Evolutionary conservation across 2,888 invertebrate species (phyloP).

Genomic region (Notodonta dromedarius): DNA sequence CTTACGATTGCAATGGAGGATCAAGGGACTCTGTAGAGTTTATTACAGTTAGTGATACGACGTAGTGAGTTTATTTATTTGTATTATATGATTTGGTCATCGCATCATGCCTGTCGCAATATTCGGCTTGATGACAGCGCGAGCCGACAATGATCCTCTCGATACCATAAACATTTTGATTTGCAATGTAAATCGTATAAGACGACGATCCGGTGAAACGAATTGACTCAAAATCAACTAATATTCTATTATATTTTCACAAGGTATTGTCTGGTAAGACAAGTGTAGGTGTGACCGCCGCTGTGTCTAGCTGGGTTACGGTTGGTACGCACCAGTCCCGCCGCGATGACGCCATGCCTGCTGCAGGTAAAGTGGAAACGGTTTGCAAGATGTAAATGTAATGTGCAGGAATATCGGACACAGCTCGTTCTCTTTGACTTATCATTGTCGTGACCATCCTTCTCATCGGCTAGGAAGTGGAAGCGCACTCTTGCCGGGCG

Average conservation of each 20-base stretch:
- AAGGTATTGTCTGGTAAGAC: conserved; percentile 84
- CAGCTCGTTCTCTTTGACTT: conserved; percentile 68
- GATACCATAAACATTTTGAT: conserved; percentile 60
- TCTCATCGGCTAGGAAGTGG: conserved; percentile 80
- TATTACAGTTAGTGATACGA: conserved; percentile 66
- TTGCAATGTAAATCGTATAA: conserved; percentile 59
- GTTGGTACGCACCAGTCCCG: conserved; percentile 74
- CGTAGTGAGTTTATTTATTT: conserved; percentile 67
- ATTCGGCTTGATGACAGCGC: conserved; percentile 67
- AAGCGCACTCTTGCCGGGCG: conserved; percentile 62
- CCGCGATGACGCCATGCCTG: conserved; percentile 64
- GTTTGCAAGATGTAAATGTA: conserved; percentile 71
- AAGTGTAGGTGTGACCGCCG: conserved; percentile 81
- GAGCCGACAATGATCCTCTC: conserved; percentile 73
- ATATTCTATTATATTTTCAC: conserved; percentile 82
- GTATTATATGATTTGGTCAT: conserved; percentile 65
- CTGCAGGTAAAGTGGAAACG: conserved; percentile 81
- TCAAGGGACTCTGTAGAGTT: conserved; percentile 67
- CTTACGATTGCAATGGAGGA: conserved; percentile 68
- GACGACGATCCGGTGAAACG: conserved; percentile 67
- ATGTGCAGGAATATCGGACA: conserved; percentile 70
- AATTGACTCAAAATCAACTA: conserved; percentile 82
- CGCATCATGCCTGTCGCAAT: conserved; percentile 63
- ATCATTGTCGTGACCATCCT: conserved; percentile 76
- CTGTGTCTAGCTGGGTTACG: conserved; percentile 76